phyloP scores from a whole-genome alignment of 2,797 vertebrate species.

The Sebastes matsubarae region DNA sequence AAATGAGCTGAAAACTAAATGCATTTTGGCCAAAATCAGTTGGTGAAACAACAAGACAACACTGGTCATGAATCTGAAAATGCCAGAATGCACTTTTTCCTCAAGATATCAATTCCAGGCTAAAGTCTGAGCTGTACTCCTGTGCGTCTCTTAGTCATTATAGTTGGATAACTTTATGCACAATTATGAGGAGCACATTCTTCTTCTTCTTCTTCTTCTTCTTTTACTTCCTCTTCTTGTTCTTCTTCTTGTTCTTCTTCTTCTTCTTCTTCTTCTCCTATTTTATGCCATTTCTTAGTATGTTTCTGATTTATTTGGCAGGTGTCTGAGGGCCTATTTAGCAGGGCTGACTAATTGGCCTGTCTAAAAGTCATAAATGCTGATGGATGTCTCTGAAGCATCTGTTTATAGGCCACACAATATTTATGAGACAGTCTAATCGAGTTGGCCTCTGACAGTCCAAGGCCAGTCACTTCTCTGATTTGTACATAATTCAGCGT shows the following conservation, averaged over 20 bases:
- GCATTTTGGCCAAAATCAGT: neutral
- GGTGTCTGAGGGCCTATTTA: constrained; percentile 7
- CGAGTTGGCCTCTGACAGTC: neutral
- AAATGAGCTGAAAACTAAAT: neutral
- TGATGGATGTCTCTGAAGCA: constrained; percentile 13
- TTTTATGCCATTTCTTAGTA: neutral
- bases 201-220: neutral
- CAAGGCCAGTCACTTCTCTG: neutral
- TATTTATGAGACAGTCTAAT: constrained; percentile 48
- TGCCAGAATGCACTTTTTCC: neutral
- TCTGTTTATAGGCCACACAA: constrained; percentile 55
- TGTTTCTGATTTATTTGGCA: neutral
- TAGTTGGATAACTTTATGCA: neutral
- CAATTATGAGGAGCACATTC: neutral
- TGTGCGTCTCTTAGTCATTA: neutral
- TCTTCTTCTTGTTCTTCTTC: too few relatives aligned
- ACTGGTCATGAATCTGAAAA: neutral
- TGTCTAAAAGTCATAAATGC: constrained; percentile 26
- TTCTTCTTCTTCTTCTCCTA: neutral
- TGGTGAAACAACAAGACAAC: neutral
- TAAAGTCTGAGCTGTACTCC: neutral
- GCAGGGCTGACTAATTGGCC: constrained; percentile 17
- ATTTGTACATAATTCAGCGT: neutral
- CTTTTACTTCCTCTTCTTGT: neutral
- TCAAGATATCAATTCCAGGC: neutral